Base-by-base conservation (phyloP, 2,797 vertebrate species). In the Lemur catta region DNA sequence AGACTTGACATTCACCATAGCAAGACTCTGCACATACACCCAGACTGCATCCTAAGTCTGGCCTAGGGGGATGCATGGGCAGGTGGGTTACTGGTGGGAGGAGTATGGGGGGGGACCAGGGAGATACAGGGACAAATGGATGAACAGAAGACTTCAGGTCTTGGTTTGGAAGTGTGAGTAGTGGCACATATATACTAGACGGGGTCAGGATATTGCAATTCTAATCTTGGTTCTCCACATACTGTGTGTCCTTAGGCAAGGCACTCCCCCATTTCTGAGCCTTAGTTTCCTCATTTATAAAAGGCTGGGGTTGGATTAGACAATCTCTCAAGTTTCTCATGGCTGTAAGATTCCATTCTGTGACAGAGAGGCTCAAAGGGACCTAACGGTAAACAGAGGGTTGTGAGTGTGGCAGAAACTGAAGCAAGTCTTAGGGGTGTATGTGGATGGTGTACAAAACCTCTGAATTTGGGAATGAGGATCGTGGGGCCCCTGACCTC, bases 1-100 rank as follows among this genome's bases (percentile, higher is more conserved):
- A 94, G 79, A 46, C 76, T 95, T 78, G 80, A 82, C 79, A 59
- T 41, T 95, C 67, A 46, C 55, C 81, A 63, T 65, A 84, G 59
- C 84, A 72, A 81, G 52, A 81, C 59, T 93, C 81, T 85, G 57
- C 67, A 81, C 24, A 17, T n/a, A 38, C 1, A 50, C n/a, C 30
- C 50, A 92, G 71, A 71, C 35, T 20, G 14, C 48, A 59, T 94
- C 86, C 59, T 26, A 75, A 92, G 46, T 18, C 86, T 78, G 69
- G 61, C 30, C 84, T 69, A 52, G 87, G 38, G 82, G 50, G 46
- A 22, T n/a, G 20, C 0, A 1, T 6, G 4, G 13, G 63, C 50
- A 88, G 90, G 82, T 69, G 20, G 50, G 88, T 67, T 63, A 38
- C 14, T 59, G 35, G 55, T 41, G 67, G 55, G 43, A 63, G 33